These are phyloP conservation scores for Panurus biarmicus DNA, from an alignment of 2,113 vertebrate species.

Conservation along the genomic window DNA sequence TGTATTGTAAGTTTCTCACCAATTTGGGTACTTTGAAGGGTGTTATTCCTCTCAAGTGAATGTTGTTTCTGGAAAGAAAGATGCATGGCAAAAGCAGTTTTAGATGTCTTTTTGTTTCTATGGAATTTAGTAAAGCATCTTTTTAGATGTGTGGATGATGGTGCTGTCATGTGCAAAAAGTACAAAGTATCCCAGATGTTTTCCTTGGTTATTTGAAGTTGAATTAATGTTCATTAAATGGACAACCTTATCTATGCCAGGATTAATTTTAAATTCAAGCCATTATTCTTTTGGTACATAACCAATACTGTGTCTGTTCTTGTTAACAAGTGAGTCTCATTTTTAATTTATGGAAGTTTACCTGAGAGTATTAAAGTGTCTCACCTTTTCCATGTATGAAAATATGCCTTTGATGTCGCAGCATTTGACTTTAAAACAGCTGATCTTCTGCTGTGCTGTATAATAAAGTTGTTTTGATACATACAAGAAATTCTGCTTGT, in stretches of 20 bases:
- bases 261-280: background rate
- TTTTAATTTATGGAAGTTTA: conserved; percentile 24
- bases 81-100: background rate
- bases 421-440: background rate
- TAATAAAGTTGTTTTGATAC: conserved; percentile 7
- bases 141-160: background rate
- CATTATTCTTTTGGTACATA: background rate
- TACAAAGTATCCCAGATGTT: background rate
- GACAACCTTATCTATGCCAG: background rate
- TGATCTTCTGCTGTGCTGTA: background rate
- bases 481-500: background rate
- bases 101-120: background rate
- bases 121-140: background rate
- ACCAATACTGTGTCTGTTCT: background rate
- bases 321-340: background rate
- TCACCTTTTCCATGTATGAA: background rate
- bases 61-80: background rate
- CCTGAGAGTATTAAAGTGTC: background rate
- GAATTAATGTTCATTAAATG: background rate
- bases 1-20: background rate
- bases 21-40: background rate
- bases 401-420: conserved; percentile 1
- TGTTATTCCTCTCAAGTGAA: background rate
- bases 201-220: background rate
- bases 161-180: background rate